These are phyloP conservation scores for Craterocephalus amniculus DNA, from an alignment of 2,797 vertebrate species.

Conservation along the genomic window DNA sequence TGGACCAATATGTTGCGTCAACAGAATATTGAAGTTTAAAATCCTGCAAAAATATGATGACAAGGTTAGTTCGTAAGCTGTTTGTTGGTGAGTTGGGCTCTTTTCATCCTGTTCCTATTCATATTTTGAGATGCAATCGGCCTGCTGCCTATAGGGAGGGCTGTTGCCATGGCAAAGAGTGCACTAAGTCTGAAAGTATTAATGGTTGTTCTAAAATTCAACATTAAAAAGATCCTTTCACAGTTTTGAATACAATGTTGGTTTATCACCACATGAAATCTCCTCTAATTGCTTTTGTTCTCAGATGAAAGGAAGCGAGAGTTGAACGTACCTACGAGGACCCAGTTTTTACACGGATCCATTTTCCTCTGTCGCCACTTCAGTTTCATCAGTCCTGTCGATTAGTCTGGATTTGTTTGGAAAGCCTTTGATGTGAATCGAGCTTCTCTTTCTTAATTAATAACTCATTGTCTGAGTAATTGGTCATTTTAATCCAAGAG, in stretches of 20 bases:
- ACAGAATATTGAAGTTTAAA: too few species aligned
- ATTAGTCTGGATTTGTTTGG: constrained; percentile 30
- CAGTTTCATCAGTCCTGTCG: constrained; percentile 9
- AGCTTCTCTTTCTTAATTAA: constrained; percentile 31
- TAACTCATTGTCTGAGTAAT: constrained; percentile 37
- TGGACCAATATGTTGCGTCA: too few species aligned
- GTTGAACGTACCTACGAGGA: neutral
- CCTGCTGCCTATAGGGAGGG: neutral
- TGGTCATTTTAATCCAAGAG: constrained; percentile 18
- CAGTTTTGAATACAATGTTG: neutral
- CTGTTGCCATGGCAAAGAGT: too few species aligned
- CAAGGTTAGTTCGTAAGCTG: too few species aligned
- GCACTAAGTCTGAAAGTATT: too few species aligned
- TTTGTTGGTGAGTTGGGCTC: too few species aligned
- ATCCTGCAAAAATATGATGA: too few species aligned
- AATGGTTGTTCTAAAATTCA: neutral
- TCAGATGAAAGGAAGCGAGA: neutral
- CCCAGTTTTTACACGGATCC: neutral
- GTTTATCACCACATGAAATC: neutral
- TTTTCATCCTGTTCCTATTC: too few species aligned
- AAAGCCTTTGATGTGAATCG: constrained; percentile 36
- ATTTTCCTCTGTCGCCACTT: constrained; percentile 18
- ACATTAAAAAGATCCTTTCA: neutral
- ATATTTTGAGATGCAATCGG: too few species aligned
- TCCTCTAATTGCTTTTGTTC: constrained; percentile 1